Base-by-base conservation (phyloP, 2,888 invertebrate genomes). In the Coenonympha arcania region DNA sequence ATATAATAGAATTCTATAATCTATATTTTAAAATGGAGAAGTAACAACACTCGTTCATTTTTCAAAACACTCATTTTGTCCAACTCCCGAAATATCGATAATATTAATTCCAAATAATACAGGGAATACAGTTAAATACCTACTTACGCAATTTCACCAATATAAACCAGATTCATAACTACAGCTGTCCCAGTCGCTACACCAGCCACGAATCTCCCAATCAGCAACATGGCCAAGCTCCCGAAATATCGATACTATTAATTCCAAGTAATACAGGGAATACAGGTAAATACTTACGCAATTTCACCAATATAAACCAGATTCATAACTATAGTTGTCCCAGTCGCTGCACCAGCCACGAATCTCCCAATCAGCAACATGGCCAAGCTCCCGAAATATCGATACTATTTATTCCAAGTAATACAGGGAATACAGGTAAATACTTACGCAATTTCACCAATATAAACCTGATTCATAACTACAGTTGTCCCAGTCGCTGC, bases 131-230 rank as follows among this genome's bases (percentile, higher is more conserved):
- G 6, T 2, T 24, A 30, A 2, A 37, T 31, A 66, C n/a, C n/a
- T n/a, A n/a, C 68, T 66, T 48, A 70, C 70, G 69, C 63, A 11
- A 69, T 68, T 54, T 71, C 70, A 1, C 69, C 69, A 11, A 71
- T 57, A 6, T 71, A 71, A 1, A 71, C 63, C 2, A 68, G 41
- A 41, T 59, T 64, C 8, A 51, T 52, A 2, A 69, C 62, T 1
- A 43, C 49, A 2, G 63, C 57, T n/a, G 62, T 60, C 0, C 64
- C 63, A 45, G 52, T 49, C 0, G 62, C 65, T 1, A 67, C 26
- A 3, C 67, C 68, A 9, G 49, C 50, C 2, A 68, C 19, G 0
- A 69, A 26, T 36, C 71, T 60, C 4, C 61, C 52, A 9, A 50
- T 50, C 16, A 54, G 65, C 0, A 68, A 44, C 60, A 62, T 63